A percentile compares a stretch with the other conserved stretches of the same genome.
phyloP scores from a whole-genome alignment of 2,888 invertebrate species.

The Lasioglossum marginatum region DNA sequence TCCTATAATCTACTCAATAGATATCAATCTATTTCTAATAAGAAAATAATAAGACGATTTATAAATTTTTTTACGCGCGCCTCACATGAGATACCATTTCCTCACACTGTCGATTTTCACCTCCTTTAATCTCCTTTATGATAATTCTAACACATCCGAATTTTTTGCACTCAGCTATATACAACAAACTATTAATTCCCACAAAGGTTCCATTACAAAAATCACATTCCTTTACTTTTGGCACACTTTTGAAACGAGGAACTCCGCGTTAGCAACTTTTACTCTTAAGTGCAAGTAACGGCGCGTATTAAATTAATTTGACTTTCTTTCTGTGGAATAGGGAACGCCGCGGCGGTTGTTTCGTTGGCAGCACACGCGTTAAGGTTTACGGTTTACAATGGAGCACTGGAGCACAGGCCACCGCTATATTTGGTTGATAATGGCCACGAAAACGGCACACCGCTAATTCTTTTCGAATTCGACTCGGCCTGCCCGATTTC shows the following conservation, averaged over 20 bases:
- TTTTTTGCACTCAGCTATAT: neutral
- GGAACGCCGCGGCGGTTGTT: neutral
- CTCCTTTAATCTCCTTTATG: too few relatives aligned
- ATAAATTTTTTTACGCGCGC: too few relatives aligned
- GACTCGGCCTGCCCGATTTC: neutral
- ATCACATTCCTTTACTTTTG: neutral
- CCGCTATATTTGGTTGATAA: neutral
- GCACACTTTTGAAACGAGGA: neutral
- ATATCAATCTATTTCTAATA: too few relatives aligned
- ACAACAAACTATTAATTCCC: neutral
- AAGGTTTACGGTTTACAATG: neutral
- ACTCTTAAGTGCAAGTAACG: neutral
- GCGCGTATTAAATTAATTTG: neutral
- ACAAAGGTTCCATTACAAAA: neutral
- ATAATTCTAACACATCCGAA: too few relatives aligned
- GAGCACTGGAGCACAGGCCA: neutral
- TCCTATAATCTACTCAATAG: too few relatives aligned
- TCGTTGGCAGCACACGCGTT: neutral
- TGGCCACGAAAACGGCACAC: neutral
- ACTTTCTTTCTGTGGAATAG: neutral
- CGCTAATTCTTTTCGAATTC: neutral
- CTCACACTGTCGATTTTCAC: too few relatives aligned
- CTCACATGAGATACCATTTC: too few relatives aligned
- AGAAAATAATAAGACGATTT: too few relatives aligned
- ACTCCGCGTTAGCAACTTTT: neutral